Percentiles rank a stretch among this genome's conserved stretches.
phyloP scores from a whole-genome alignment of 2,797 vertebrate genomes.

The Melanotaenia boesemani region DNA sequence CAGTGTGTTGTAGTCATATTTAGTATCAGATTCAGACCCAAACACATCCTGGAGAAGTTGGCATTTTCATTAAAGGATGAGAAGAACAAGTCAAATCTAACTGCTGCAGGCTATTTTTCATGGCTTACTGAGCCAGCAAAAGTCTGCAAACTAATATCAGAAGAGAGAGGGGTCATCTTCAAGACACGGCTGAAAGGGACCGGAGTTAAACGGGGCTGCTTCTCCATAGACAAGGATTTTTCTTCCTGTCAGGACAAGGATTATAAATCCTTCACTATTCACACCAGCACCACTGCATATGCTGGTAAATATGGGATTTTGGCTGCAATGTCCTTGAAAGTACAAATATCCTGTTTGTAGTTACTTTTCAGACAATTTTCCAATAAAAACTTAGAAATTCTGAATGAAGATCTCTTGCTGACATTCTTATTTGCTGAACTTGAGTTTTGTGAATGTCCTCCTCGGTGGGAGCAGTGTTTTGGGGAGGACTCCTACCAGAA shows the following conservation, averaged over 20 bases:
- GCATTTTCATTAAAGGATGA: not conserved
- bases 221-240: too few species aligned
- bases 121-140: not conserved
- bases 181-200: not conserved
- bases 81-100: not conserved
- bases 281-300: not conserved
- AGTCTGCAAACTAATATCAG: not conserved
- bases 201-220: not conserved
- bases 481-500: too few species aligned
- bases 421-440: too few species aligned
- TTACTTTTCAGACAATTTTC: too few species aligned
- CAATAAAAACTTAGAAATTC: too few species aligned
- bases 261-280: not conserved
- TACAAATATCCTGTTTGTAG: too few species aligned
- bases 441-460: too few species aligned
- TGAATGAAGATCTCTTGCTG: too few species aligned
- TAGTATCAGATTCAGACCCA: not conserved
- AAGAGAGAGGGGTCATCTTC: not conserved
- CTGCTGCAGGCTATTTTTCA: constrained; percentile 1
- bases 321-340: too few species aligned
- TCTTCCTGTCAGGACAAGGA: not conserved
- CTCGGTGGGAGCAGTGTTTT: too few species aligned
- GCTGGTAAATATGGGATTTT: too few species aligned
- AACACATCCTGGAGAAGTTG: not conserved
- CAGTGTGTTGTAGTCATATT: not conserved